Conservation (phyloP, 53 echinoderm and acorn worm species). For the Echinarachnius parma region DNA sequence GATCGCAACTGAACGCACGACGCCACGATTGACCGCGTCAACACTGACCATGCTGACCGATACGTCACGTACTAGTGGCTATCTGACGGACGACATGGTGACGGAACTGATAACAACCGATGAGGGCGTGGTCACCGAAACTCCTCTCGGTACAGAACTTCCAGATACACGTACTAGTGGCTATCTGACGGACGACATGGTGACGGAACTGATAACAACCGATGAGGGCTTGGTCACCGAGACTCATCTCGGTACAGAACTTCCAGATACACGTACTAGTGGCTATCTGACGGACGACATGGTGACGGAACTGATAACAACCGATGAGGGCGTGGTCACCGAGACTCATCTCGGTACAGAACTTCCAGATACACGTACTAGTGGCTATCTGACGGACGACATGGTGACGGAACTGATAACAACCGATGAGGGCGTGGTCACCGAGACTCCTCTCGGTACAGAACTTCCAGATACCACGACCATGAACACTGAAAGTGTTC, state of each 20-base stretch:
- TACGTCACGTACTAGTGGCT: background rate
- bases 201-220: background rate
- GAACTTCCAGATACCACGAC: conserved; percentile 3
- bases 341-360: background rate
- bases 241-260: background rate
- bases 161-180: background rate
- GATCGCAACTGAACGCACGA: background rate
- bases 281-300: background rate
- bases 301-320: background rate
- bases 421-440: background rate
- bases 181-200: background rate
- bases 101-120: background rate
- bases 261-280: background rate
- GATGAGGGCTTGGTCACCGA: background rate
- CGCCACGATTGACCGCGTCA: background rate
- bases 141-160: background rate
- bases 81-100: background rate
- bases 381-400: background rate
- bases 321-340: background rate
- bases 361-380: background rate
- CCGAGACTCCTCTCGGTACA: background rate
- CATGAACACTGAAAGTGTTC: background rate
- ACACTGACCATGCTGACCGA: background rate
- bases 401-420: background rate
- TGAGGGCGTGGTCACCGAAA: background rate